A percentile compares a stretch with the other conserved stretches of the same genome.
Evolutionary conservation across 2,888 invertebrate genomes (phyloP).

Genomic region (Lamellibrachia satsuma): DNA sequence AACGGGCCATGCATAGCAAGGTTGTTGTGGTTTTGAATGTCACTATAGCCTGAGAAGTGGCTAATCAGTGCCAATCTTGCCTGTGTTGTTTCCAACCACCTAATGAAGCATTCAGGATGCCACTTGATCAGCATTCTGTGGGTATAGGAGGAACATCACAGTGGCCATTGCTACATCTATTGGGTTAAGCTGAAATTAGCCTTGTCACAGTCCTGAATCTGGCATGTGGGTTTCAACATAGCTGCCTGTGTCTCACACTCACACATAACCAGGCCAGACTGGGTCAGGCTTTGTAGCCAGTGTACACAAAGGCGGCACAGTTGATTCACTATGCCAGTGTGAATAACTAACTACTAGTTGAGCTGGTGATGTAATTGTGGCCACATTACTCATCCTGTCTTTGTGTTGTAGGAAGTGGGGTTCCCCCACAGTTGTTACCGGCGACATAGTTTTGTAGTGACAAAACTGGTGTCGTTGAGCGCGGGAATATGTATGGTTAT

Average conservation of each 20-base stretch:
- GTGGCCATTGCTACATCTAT: neutral
- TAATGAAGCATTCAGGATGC: too few species aligned
- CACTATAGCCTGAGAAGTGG: too few species aligned
- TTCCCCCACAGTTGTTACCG: neutral
- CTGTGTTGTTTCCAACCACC: too few species aligned
- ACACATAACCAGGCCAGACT: neutral
- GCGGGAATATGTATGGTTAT: neutral
- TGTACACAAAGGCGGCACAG: neutral
- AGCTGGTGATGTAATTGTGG: neutral
- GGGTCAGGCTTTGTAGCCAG: neutral
- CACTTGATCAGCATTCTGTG: neutral
- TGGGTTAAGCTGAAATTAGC: neutral
- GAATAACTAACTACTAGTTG: slow-evolving; percentile 17
- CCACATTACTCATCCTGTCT: neutral
- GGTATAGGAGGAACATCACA: neutral
- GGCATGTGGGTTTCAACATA: neutral
- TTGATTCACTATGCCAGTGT: neutral
- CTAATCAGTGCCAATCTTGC: too few species aligned
- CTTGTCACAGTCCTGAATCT: neutral
- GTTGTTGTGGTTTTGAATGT: too few species aligned
- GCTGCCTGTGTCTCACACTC: neutral
- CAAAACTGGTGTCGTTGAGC: neutral
- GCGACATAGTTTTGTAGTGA: neutral
- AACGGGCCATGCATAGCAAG: too few species aligned
- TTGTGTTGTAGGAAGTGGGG: neutral